Evolutionary conservation across 2,797 vertebrate species (phyloP), one percentile per base, ranked within the genome.

Genomic region (Poeciliopsis paucimaculata): DNA sequence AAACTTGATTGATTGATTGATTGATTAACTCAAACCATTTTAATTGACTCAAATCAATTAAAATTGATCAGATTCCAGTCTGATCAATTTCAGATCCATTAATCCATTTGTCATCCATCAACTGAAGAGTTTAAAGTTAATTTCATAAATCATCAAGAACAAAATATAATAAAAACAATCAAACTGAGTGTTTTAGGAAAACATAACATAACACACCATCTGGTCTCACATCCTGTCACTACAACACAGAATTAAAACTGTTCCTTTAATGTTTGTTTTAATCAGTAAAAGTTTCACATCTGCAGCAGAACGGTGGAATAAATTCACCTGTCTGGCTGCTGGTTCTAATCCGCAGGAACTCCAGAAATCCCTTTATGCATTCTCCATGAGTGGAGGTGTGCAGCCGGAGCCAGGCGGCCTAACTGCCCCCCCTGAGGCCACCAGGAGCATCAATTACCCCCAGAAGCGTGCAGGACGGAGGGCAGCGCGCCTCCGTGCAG

Each of bases 391-490:
- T 83, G 89, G 75, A 86, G 86, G 80, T 84, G 86, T 78, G 57
- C 79, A 5, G 87, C 76, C 80, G 66, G 80, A 84, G 85, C 20
- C 60, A 78, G 81, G 87, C 84, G 86, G 91, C 84, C 92, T 93
- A 94, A 94, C 88, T 89, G 91, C 79, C 73, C 85, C 94, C 86
- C 86, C 3, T 60, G 93, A 90, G 94, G 92, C 79, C 34, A n/a
- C 64, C 55, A 83, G 82, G 84, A 90, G 93, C 85, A 89, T 87
- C 93, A 95, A 94, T 95, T 95, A 93, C 92, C 86, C 92, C 84
- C 85, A 83, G 79, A 93, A 93, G 89, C 82, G 82, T 12, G 55
- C 64, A 80, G 47, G 1, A 6, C 47, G 47, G 47, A 51, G 49
- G 18, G 18, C 47, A 20, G 47, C 5, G 18, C 49, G 7, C 20